Base-by-base conservation (phyloP, 1,140 invertebrate genomes). In the Hyles vespertilio region DNA sequence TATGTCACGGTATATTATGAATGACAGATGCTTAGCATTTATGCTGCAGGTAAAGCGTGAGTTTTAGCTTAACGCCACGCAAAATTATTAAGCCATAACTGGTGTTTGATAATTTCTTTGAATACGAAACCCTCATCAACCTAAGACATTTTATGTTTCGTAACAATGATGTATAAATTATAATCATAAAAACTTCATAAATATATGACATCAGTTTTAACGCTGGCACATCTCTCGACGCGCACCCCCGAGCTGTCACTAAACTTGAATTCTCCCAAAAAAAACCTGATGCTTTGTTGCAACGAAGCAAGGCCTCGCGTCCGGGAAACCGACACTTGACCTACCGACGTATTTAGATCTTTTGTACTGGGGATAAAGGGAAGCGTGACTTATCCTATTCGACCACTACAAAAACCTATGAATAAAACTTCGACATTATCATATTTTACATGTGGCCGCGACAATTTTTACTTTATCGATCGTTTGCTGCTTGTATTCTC, bases 311-410 rank as follows among this genome's bases (percentile, higher is more conserved):
- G 70, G 59, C 54, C 67, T 64, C 65, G 65, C 79, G 77, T 81
- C 79, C 81, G 76, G 81, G 77, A 80, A 72, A 72, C 74, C 64
- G 63, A 76, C 77, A 78, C 81, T 84, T 82, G 81, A 84, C 81
- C 81, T 74, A 77, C 70, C 77, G 69, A 74, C 69, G 74, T 77
- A 79, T 81, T 79, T 79, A 78, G 77, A 78, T 71, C 79, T 75
- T 82, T 84, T 84, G 79, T 84, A 58, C 58, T 36, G 53, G 63
- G 70, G 65, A 80, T 80, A 77, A 82, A 80, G 63, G 69, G 72
- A 70, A 74, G 62, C 74, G 77, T 79, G 81, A 80, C 81, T 74
- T 74, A 75, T 72, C 70, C 58, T 62, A 68, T 74, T 73, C 51
- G 65, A 65, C 63, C 45, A 57, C 51, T 56, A 63, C 63, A 76